Evolutionary conservation across 2,888 invertebrate genomes (phyloP), one percentile per base, ranked within the genome.

Genomic region (Nephrotoma guestfalica): DNA sequence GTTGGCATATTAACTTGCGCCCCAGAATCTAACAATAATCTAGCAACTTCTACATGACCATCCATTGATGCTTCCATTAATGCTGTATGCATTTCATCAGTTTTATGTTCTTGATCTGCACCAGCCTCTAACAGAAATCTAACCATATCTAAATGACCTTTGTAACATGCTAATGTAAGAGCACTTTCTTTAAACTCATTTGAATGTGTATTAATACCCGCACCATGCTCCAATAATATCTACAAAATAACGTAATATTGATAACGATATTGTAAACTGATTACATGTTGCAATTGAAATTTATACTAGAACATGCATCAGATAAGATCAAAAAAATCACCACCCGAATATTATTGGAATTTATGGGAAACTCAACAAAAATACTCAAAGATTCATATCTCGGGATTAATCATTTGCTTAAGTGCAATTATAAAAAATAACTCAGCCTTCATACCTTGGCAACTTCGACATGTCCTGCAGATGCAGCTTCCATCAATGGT

Each of bases 61-160:
- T 99, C 99, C 99, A 99, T 99, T 87, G 98, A 98, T 86, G 99
- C 99, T 92, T 99, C 99, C 99, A 99, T 99, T 84, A 99, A 93
- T 84, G 99, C 99, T 41, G 99, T 99, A 92, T 99, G 99, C 98
- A 99, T 98, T 93, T 99, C 99, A 91, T 99, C 99, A 7, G 99
- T 99, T 93, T 99, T 99, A 93, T 99, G 99, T 92, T 99, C 98
- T 91, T 98, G 94, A 92, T 99, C 98, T 18, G 98, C 98, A 88
- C 99, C 99, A 86, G 98, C 98, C 89, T 97, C 97, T 88, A 99
- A 92, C 88, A 99, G 94, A 92, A 98, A 99, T 89, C 98, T 94
- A 87, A 99, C 99, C 98, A 99, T 98, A 92, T 98, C 97, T 89
- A 98, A 93, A 92, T 99, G 98, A 86, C 97, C 98, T 93, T 98